phyloP scores from a whole-genome alignment of 2,888 invertebrate species.

The Drosophila nigritarsus region DNA sequence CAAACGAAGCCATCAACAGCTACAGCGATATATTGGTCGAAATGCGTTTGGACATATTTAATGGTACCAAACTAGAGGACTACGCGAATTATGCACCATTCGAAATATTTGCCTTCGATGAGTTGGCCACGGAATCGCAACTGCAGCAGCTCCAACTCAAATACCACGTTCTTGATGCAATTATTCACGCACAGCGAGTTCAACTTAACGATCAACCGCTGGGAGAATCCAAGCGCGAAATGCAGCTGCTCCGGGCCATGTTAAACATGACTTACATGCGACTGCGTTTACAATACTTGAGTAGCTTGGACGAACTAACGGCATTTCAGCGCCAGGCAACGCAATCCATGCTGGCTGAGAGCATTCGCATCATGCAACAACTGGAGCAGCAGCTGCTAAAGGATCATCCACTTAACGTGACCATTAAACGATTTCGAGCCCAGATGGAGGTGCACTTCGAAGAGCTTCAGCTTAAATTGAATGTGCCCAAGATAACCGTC shows the following conservation, averaged over 20 bases:
- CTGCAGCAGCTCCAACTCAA: constrained; percentile 77
- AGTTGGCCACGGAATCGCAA: constrained; percentile 56
- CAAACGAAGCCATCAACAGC: constrained; percentile 37
- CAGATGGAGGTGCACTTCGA: constrained; percentile 43
- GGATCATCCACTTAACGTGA: constrained; percentile 11
- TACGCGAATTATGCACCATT: constrained; percentile 38
- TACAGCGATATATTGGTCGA: constrained; percentile 70
- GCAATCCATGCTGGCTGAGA: constrained; percentile 53
- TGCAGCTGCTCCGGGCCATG: constrained; percentile 53
- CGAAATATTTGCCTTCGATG: constrained; percentile 34
- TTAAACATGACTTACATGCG: constrained; percentile 68
- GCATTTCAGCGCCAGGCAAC: constrained; percentile 71
- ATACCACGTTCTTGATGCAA: constrained; percentile 42
- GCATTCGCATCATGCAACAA: constrained; percentile 5
- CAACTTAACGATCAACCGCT: constrained; percentile 8
- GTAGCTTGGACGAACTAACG: constrained; percentile 22
- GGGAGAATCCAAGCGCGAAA: constrained; percentile 16
- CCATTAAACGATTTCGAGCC: constrained; percentile 13
- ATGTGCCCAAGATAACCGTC: neutral
- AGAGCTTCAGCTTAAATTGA: constrained; percentile 29
- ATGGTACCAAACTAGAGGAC: constrained; percentile 42
- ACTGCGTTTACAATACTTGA: constrained; percentile 63
- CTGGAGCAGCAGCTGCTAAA: constrained; percentile 14
- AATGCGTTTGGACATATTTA: constrained; percentile 72
- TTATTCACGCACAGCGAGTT: constrained; percentile 24